Conservation (phyloP, 2,113 vertebrate genomes). For the Galemys pyrenaicus region DNA sequence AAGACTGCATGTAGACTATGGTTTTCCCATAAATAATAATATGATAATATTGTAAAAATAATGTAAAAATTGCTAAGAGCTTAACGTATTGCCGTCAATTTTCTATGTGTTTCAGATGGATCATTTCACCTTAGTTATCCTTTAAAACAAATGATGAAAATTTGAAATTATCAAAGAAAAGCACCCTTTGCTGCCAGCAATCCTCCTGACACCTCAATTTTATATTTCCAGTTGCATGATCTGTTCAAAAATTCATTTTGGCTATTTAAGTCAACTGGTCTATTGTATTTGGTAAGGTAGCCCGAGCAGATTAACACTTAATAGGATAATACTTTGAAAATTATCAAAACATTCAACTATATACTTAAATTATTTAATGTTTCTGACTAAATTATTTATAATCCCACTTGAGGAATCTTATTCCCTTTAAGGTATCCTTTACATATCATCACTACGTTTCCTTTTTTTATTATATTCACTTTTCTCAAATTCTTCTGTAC, state of each 20-base stretch:
- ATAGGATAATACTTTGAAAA: background rate
- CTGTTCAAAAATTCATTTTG: background rate
- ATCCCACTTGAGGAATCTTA: background rate
- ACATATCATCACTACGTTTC: background rate
- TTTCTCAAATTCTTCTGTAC: background rate
- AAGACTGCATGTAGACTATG: background rate
- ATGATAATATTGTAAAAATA: background rate
- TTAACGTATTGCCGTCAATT: background rate
- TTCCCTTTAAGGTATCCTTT: background rate
- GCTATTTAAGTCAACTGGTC: background rate
- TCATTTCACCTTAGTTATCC: background rate
- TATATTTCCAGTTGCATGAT: background rate
- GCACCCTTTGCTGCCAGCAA: background rate
- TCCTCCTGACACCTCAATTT: background rate
- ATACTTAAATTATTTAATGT: background rate
- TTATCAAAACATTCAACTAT: background rate
- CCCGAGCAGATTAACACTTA: background rate
- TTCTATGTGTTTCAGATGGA: background rate
- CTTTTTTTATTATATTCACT: background rate
- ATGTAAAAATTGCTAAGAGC: background rate
- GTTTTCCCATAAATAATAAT: background rate
- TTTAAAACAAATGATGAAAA: background rate
- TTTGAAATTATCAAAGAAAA: background rate
- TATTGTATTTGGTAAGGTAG: background rate
- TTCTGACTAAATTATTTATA: background rate